A percentile compares a stretch with the other conserved stretches of the same genome.
These are phyloP conservation scores for Dendrolimus kikuchii DNA, from an alignment of 1,140 invertebrate genomes.

Conservation along the genomic window DNA sequence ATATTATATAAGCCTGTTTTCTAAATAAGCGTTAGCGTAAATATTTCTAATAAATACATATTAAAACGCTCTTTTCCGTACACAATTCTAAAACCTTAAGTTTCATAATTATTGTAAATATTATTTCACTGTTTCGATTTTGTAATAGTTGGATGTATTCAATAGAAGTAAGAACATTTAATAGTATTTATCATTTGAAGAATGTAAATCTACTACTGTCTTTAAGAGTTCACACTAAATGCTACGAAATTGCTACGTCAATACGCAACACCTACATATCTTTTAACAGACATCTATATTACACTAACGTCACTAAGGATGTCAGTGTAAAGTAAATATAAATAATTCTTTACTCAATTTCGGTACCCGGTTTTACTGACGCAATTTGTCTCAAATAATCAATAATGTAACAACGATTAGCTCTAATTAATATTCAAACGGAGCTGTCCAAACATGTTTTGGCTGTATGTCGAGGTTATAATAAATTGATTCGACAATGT, in stretches of 20 bases:
- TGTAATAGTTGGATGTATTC: background rate
- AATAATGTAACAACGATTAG: too few species aligned
- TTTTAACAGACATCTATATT: background rate
- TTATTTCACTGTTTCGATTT: too few species aligned
- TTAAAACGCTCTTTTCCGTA: too few species aligned
- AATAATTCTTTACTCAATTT: background rate
- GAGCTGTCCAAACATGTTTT: background rate
- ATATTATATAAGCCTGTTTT: too few species aligned
- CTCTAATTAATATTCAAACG: too few species aligned
- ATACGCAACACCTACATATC: slow-evolving; percentile 4
- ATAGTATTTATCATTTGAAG: background rate
- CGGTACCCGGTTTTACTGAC: too few species aligned
- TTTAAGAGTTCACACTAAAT: background rate
- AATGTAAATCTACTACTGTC: background rate
- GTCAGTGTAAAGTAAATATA: background rate
- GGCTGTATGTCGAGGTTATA: background rate
- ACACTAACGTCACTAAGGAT: background rate
- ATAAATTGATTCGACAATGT: background rate
- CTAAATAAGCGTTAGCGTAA: too few species aligned
- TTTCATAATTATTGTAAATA: too few species aligned
- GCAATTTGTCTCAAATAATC: too few species aligned
- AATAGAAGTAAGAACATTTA: background rate
- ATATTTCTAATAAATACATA: too few species aligned
- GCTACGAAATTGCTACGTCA: slow-evolving; percentile 11
- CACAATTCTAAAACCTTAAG: too few species aligned